Evolutionary conservation across 1,140 invertebrate genomes (phyloP), one percentile per base, ranked within the genome.

Genomic region (Delia radicum): DNA sequence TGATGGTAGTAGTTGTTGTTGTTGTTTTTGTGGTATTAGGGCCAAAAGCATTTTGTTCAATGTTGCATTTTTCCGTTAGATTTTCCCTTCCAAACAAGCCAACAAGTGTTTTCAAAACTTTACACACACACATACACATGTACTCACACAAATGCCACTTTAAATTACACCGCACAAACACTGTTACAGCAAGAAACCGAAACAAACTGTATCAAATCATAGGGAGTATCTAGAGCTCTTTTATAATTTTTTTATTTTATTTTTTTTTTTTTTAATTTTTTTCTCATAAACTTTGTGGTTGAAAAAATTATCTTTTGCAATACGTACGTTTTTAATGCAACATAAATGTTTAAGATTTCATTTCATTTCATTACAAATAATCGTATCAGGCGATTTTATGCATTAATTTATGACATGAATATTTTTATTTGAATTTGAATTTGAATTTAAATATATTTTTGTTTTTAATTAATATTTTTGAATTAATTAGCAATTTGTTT

Each of bases 31-130:
- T 79, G 79, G 79, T 80, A 79, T 81, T 80, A 84, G 82, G 83
- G 83, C 83, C 81, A 83, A 81, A 81, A 83, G 81, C 82, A 84
- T 84, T 84, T 84, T 84, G 83, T 81, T 84, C 84, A 84, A 84
- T 83, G 81, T 84, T 81, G 83, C 83, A 84, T 84, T 84, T 84
- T 84, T 84, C 83, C 83, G 83, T 84, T 84, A 84, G 79, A 75
- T 84, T 80, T n/a, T 83, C 80, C 81, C 81, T 79, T 80, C 31
- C 75, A 37, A 37, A 21, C 65, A 65, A 26, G 0, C 10, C 37
- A 65, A 65, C 27, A 18, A 65, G 62, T 18, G 62, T 65, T 65
- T 65, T 18, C 37, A 10, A 42, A 10, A n/a, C 7, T 10, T 29
- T 63, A 15, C 62, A 29, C 62, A 65, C 27, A 65, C 27, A 65